Conservation (phyloP, 2,113 vertebrate genomes). For the Athene noctua region DNA sequence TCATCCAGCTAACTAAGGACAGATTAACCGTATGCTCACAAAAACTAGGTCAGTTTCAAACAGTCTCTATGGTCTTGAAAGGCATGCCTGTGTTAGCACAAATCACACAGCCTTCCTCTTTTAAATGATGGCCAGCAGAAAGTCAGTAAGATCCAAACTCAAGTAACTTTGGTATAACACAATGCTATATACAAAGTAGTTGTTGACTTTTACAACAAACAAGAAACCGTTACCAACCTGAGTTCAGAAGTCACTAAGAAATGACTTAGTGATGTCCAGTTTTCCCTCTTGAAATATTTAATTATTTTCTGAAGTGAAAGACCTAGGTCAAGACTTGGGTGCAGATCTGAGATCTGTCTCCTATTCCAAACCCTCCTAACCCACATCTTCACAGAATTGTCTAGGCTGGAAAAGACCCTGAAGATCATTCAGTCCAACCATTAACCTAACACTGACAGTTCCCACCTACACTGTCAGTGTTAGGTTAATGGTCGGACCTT, state of each 20-base stretch:
- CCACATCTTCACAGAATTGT: background rate
- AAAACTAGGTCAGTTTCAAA: conserved; percentile 23
- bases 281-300: background rate
- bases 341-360: background rate
- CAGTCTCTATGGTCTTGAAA: background rate
- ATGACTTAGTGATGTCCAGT: background rate
- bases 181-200: background rate
- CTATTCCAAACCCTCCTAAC: background rate
- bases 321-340: background rate
- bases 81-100: background rate
- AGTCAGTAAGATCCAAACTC: background rate
- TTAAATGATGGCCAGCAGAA: background rate
- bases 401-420: too few relatives aligned
- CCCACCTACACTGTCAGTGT: too few relatives aligned
- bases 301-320: background rate
- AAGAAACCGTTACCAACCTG: background rate
- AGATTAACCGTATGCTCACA: conserved; percentile 7
- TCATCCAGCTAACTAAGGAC: conserved; percentile 10
- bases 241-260: background rate
- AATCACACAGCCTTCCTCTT: background rate
- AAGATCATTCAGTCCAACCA: too few relatives aligned
- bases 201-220: background rate
- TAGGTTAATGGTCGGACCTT: too few relatives aligned
- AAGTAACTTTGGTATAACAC: background rate
- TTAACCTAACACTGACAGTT: too few relatives aligned